Evolutionary conservation across 2,113 vertebrate genomes (phyloP), one percentile per base, ranked within the genome.

Genomic region (Scophthalmus maximus): DNA sequence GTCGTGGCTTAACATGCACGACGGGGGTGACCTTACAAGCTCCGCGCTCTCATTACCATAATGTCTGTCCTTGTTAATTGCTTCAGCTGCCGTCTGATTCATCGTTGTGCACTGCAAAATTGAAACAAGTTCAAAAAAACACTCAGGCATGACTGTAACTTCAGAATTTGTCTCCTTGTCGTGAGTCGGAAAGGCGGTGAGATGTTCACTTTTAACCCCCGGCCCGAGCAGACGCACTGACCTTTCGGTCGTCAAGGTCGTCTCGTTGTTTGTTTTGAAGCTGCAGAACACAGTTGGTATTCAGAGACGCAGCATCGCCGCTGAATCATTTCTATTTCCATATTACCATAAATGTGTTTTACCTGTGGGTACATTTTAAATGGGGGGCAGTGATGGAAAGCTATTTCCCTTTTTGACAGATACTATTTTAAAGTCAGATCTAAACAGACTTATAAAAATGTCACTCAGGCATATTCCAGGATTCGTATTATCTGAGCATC

Each of bases 1-100:
- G 91, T 92, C 86, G 90, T 65, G 92, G 89, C 76, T 94, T 93
- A 94, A 91, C 90, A 92, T 93, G 90, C 89, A 89, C 94, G 92
- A 96, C 92, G 91, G 90, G 91, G 87, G 88, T 94, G 94, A 95
- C 92, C 92, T 94, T 93, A 93, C 93, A 96, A 89, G 89, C 78
- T 88, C 72, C 78, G 77, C 73, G 78, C 73, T 84, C 91, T 95
- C 83, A 95, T 94, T 95, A 95, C 83, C 66, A 83, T 93, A 92
- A 92, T 93, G 79, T 90, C 80, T 93, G 89, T 93, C 72, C 60
- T 86, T 91, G 87, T 91, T 95, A 95, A 96, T 95, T 95, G 88
- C 89, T 90, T 94, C 91, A 93, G 78, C 72, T 87, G 91, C 88
- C 88, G 88, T 87, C 84, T 86, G 72, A 80, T 90, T 94, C 91